These are phyloP conservation scores for Halcyon badia DNA, from an alignment of 2,797 vertebrate genomes.

Conservation along the genomic window DNA sequence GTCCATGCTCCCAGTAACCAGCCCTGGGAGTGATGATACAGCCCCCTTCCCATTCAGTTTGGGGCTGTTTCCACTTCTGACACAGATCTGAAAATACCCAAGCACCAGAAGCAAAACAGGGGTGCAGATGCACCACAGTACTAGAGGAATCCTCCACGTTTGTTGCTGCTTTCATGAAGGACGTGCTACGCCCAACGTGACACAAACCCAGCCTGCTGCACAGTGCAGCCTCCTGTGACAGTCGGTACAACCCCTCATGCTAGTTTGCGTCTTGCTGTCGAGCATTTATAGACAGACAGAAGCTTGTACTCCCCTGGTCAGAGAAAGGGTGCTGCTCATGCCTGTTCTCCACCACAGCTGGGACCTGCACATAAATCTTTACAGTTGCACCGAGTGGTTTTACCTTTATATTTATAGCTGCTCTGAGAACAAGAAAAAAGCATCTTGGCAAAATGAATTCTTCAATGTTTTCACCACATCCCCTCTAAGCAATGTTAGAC, in stretches of 20 bases:
- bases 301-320: not conserved
- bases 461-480: not conserved
- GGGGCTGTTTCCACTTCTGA: not conserved
- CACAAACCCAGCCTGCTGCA: not conserved
- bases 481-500: not conserved
- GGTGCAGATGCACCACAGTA: not conserved
- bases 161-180: not conserved
- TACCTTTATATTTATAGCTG: not conserved
- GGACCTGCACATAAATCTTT: not conserved
- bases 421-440: not conserved
- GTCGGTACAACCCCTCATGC: accelerated
- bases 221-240: not conserved
- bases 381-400: not conserved
- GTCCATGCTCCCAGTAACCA: not conserved
- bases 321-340: not conserved
- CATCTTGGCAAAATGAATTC: not conserved
- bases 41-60: not conserved
- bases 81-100: not conserved
- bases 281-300: not conserved
- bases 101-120: not conserved
- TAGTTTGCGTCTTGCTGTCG: not conserved
- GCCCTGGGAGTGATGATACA: not conserved
- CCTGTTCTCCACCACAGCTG: not conserved
- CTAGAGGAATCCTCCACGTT: not conserved
- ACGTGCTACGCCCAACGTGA: not conserved